Evolutionary conservation across 1,140 invertebrate genomes (phyloP).

Genomic region (Drosophila azteca): DNA sequence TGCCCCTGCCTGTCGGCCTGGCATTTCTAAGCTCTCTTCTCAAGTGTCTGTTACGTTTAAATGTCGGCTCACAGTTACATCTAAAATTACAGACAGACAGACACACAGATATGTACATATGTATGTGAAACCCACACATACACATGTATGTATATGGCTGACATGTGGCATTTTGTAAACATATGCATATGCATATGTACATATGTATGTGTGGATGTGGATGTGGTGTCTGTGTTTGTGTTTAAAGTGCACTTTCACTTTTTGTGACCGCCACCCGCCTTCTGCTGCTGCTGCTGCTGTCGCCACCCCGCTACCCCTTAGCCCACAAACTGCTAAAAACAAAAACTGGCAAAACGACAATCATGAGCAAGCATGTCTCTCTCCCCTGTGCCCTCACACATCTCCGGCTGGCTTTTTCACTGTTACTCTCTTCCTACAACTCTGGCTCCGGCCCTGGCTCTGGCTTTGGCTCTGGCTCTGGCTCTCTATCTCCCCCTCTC

Average conservation of each 20-base stretch:
- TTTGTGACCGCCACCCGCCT: conserved; percentile 21
- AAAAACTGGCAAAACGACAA: conserved; percentile 78
- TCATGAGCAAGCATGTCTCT: conserved; percentile 47
- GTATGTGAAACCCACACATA: background rate
- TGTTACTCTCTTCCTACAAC: background rate
- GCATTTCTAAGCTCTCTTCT: conserved; percentile 63
- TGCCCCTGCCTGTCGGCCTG: conserved; percentile 28
- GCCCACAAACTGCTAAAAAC: conserved; percentile 19
- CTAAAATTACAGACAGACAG: conserved; percentile 10
- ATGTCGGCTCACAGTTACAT: conserved; percentile 56
- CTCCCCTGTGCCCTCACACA: background rate
- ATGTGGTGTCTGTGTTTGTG: conserved; percentile 8
- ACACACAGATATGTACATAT: conserved; percentile 4
- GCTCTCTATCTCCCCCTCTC: background rate
- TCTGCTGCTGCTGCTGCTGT: background rate
- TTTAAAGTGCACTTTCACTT: conserved; percentile 74
- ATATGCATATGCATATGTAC: conserved; percentile 16
- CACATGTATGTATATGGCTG: conserved; percentile 11
- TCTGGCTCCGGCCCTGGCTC: background rate
- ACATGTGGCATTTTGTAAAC: conserved; percentile 46
- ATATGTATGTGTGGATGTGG: conserved; percentile 9
- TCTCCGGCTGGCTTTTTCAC: background rate
- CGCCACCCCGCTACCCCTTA: no score
- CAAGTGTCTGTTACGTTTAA: conserved; percentile 78
- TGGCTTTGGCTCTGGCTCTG: background rate